Percentiles rank a stretch among this genome's conserved stretches.
These are phyloP conservation scores for Lophius piscatorius DNA, from an alignment of 2,113 vertebrate species.

Conservation along the genomic window DNA sequence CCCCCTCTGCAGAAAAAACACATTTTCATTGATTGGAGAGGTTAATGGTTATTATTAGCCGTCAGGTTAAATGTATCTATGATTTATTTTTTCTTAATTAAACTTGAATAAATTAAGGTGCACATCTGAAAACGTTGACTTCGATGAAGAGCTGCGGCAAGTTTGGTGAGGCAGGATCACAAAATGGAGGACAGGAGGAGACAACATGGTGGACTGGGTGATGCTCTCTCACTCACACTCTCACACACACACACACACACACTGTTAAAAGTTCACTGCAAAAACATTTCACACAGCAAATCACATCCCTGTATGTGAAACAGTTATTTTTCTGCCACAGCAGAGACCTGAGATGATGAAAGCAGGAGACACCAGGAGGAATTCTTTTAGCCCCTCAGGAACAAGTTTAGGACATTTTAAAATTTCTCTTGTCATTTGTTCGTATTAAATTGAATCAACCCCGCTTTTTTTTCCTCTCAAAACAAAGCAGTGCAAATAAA, in stretches of 20 bases:
- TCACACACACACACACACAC: slow-evolving; percentile 30
- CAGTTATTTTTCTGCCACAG: slow-evolving; percentile 6
- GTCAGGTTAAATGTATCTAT: too few relatives aligned
- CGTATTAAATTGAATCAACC: too few relatives aligned
- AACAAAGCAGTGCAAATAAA: background rate
- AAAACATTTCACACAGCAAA: background rate
- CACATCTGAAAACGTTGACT: too few relatives aligned
- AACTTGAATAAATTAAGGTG: too few relatives aligned
- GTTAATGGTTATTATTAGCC: too few relatives aligned
- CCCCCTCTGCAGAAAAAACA: too few relatives aligned
- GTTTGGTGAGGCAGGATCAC: slow-evolving; percentile 61
- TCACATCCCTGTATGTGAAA: background rate
- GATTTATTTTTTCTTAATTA: too few relatives aligned
- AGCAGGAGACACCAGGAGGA: background rate
- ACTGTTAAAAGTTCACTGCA: background rate
- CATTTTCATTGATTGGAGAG: too few relatives aligned
- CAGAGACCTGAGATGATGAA: background rate
- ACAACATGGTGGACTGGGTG: slow-evolving; percentile 78
- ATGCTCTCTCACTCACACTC: slow-evolving; percentile 41
- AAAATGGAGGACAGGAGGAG: slow-evolving; percentile 82
- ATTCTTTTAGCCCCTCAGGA: slow-evolving; percentile 19
- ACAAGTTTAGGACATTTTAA: too few relatives aligned
- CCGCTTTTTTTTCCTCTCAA: background rate
- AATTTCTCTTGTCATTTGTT: too few relatives aligned
- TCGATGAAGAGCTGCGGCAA: slow-evolving; percentile 8